These are phyloP conservation scores for Acronicta aceris DNA, from an alignment of 2,888 invertebrate genomes.

Conservation along the genomic window DNA sequence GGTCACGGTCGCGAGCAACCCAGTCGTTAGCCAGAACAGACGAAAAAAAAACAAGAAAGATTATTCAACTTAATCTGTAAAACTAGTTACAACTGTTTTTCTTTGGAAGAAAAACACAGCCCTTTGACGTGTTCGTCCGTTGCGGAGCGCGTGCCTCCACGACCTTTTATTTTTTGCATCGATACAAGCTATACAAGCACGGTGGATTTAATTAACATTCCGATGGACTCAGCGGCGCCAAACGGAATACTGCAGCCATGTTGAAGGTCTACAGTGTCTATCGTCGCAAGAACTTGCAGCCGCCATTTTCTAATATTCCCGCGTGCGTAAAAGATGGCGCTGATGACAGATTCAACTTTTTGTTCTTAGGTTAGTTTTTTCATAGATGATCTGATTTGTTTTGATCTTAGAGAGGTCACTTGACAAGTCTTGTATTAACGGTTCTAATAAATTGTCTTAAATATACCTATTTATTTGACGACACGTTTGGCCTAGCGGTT, in stretches of 20 bases:
- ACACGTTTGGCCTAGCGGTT: no score
- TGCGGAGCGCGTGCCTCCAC: constrained; percentile 71
- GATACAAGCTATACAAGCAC: constrained; percentile 51
- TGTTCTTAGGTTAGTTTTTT: constrained; percentile 5
- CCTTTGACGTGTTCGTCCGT: constrained; percentile 44
- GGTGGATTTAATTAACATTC: constrained; percentile 66
- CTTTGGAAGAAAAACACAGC: constrained; percentile 37
- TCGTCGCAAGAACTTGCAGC: constrained; percentile 21
- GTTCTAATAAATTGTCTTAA: no score
- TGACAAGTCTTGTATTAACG: no score
- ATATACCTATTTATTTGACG: no score
- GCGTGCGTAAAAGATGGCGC: constrained; percentile 19
- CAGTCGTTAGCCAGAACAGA: constrained; percentile 31
- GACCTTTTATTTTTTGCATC: constrained; percentile 80
- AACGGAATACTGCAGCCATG: constrained; percentile 35
- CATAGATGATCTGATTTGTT: not conserved
- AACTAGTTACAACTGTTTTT: constrained; percentile 41
- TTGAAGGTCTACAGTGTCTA: constrained; percentile 21
- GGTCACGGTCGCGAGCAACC: constrained; percentile 34
- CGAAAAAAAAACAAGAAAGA: constrained; percentile 24
- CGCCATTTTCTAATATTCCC: constrained; percentile 24
- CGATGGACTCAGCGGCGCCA: constrained; percentile 53
- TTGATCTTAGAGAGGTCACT: no score
- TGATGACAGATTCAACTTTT: constrained; percentile 13
- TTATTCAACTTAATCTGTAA: constrained; percentile 40